Evolutionary conservation across 2,113 vertebrate genomes (phyloP).

Genomic region (Melospiza georgiana): DNA sequence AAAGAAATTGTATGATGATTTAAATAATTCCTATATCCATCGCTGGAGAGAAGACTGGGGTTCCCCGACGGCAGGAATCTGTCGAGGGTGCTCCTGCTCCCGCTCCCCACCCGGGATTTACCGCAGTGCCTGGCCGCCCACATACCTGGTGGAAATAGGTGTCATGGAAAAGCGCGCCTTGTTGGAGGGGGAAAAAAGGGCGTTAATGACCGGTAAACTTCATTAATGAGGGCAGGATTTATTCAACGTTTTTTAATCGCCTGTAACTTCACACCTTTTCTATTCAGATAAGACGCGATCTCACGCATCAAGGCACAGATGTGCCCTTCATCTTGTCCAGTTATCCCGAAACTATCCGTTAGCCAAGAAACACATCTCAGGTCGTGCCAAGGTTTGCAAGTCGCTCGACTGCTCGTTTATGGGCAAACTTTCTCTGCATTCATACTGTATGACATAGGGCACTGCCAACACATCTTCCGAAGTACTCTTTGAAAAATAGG

Average conservation of each 20-base stretch:
- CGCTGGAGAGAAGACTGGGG: too few relatives aligned
- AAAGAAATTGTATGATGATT: neutral
- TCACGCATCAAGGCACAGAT: neutral
- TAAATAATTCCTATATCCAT: neutral
- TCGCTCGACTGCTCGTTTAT: fast-evolving
- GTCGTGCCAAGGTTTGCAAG: neutral
- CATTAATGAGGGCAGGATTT: neutral
- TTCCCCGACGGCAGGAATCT: neutral
- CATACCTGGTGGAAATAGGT: fast-evolving
- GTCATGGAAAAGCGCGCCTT: fast-evolving
- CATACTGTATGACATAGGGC: neutral
- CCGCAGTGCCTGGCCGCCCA: too few relatives aligned
- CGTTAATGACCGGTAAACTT: neutral
- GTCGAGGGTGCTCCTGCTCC: neutral
- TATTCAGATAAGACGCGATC: neutral
- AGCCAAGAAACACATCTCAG: too few relatives aligned
- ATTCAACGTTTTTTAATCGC: fast-evolving
- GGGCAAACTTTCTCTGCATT: neutral
- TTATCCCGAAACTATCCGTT: too few relatives aligned
- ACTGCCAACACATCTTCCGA: too few relatives aligned
- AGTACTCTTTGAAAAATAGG: fast-evolving
- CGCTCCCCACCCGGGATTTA: neutral
- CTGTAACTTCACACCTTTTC: neutral
- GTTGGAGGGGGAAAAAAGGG: fast-evolving
- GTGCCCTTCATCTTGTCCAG: neutral